Percentiles rank a stretch among this genome's conserved stretches.
Conservation (phyloP, 2,888 invertebrate genomes). For the Hydriomena furcata region DNA sequence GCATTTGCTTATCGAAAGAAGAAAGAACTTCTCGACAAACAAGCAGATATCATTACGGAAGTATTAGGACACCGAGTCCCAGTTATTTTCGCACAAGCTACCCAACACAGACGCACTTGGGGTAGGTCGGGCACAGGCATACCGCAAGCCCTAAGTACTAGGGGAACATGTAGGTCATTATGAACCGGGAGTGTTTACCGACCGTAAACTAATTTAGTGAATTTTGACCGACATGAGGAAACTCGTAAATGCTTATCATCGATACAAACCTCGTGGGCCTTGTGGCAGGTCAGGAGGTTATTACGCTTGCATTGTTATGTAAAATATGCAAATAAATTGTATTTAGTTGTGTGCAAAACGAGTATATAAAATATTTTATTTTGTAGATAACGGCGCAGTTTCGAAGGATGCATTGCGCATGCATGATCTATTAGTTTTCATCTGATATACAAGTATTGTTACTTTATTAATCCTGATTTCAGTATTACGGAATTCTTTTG, state of each 20-base stretch:
- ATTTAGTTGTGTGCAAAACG: constrained; percentile 31
- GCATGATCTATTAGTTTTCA: not conserved
- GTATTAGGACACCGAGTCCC: constrained; percentile 58
- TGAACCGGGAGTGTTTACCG: constrained; percentile 53
- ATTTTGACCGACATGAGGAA: constrained; percentile 44
- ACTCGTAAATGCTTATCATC: constrained; percentile 54
- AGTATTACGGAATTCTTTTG: not conserved
- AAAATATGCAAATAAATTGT: constrained; percentile 42
- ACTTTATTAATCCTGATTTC: too few species aligned
- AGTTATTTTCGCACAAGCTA: constrained; percentile 65
- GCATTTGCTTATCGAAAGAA: constrained; percentile 14
- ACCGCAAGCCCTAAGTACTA: constrained; percentile 73
- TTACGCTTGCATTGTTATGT: constrained; percentile 59
- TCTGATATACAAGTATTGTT: too few species aligned
- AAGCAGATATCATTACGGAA: constrained; percentile 47
- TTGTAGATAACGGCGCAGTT: constrained; percentile 5
- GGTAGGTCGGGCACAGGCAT: constrained; percentile 78
- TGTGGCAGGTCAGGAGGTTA: constrained; percentile 75
- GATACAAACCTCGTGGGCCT: constrained; percentile 51
- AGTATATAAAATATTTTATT: constrained; percentile 12
- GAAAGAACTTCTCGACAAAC: constrained; percentile 1
- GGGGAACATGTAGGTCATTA: constrained; percentile 78
- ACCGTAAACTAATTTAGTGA: constrained; percentile 33
- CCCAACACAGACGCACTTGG: constrained; percentile 65
- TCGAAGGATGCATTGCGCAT: too few species aligned